These are phyloP conservation scores for Takifugu ocellatus DNA, from an alignment of 2,797 vertebrate species.

Conservation along the genomic window DNA sequence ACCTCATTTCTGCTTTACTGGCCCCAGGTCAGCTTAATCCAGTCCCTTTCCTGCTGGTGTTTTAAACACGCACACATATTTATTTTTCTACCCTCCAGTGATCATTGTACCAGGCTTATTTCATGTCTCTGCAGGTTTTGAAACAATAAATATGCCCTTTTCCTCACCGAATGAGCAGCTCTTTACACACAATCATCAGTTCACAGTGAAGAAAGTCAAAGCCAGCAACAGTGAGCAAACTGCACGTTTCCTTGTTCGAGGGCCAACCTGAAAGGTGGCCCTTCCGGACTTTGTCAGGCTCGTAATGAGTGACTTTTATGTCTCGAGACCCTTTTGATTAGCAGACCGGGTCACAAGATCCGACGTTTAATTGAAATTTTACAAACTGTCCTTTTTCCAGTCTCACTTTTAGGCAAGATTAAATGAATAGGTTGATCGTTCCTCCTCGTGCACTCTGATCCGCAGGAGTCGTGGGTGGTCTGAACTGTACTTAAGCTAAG, in stretches of 20 bases:
- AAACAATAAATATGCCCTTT: constrained; percentile 62
- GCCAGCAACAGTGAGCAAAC: constrained; percentile 21
- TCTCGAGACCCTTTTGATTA: constrained; percentile 35
- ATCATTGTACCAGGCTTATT: constrained; percentile 54
- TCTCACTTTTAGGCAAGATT: constrained; percentile 55
- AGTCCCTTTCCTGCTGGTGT: constrained; percentile 59
- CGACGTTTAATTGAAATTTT: constrained; percentile 30
- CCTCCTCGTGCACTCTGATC: constrained; percentile 59
- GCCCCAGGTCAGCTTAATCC: constrained; percentile 24
- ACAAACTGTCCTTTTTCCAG: constrained; percentile 38
- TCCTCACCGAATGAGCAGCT: constrained; percentile 15
- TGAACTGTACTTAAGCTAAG: constrained; percentile 58
- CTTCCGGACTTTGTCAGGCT: constrained; percentile 27
- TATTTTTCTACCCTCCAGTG: constrained; percentile 58
- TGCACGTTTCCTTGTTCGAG: constrained; percentile 27
- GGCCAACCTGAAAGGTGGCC: constrained; percentile 23
- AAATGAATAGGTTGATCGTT: constrained; percentile 61
- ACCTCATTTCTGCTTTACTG: constrained; percentile 27
- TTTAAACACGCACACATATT: constrained; percentile 62
- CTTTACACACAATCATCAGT: constrained; percentile 26
- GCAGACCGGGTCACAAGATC: constrained; percentile 20
- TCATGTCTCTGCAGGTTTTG: constrained; percentile 40
- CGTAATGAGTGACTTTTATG: constrained; percentile 29
- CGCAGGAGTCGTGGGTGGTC: constrained; percentile 66
- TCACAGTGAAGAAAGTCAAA: constrained; percentile 25